Conservation (phyloP, 2,113 vertebrate genomes). For the Oryzias woworae region DNA sequence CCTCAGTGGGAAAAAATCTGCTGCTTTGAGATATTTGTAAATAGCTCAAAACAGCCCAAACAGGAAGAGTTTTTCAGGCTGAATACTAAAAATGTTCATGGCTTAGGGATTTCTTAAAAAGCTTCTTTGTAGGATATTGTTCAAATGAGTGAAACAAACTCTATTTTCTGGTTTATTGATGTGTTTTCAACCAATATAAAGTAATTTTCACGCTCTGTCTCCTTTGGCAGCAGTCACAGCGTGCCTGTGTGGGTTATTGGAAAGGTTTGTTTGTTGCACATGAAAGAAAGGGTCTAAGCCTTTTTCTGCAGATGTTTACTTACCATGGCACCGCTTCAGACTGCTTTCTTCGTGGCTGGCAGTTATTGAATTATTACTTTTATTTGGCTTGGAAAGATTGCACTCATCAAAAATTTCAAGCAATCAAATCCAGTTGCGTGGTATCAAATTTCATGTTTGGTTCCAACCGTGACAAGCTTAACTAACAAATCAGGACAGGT, state of each 20-base stretch:
- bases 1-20: neutral
- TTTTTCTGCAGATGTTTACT: slow-evolving; percentile 67
- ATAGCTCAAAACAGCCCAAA: neutral
- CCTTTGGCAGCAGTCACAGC: slow-evolving; percentile 43
- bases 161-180: slow-evolving; percentile 38
- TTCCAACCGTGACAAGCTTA: slow-evolving; percentile 57
- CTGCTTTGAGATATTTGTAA: slow-evolving; percentile 9
- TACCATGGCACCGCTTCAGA: slow-evolving; percentile 45
- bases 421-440: slow-evolving; percentile 68
- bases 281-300: slow-evolving; percentile 53
- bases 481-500: slow-evolving; percentile 39
- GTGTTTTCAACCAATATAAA: slow-evolving; percentile 47
- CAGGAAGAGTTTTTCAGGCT: slow-evolving; percentile 10
- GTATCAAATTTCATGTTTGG: slow-evolving; percentile 61
- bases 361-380: slow-evolving; percentile 66
- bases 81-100: slow-evolving; percentile 16
- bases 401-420: slow-evolving; percentile 51
- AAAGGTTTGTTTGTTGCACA: slow-evolving; percentile 62
- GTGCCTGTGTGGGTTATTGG: slow-evolving; percentile 53
- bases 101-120: slow-evolving; percentile 16
- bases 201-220: slow-evolving; percentile 56
- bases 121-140: slow-evolving; percentile 12
- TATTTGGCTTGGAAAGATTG: slow-evolving; percentile 61
- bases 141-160: slow-evolving; percentile 44
- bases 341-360: slow-evolving; percentile 38